Evolutionary conservation across 2,888 invertebrate genomes (phyloP), one percentile per base, ranked within the genome.

Genomic region (Platycheirus albimanus): DNA sequence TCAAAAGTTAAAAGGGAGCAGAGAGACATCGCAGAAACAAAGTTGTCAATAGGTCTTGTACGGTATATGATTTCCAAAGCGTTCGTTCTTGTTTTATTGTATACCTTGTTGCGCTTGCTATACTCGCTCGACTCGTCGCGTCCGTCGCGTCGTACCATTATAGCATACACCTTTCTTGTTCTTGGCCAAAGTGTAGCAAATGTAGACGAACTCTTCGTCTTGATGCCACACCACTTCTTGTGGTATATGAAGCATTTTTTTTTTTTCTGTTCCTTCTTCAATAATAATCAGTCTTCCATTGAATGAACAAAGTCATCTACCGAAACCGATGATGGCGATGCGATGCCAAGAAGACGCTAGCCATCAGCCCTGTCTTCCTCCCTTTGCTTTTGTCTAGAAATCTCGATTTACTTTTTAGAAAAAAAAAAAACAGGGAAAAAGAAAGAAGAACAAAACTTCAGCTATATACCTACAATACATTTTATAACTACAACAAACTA

Each of bases 291-390:
- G 87, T 89, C 89, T 90, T 91, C 90, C 90, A 89, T 90, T 91
- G 90, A 90, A 90, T 87, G 90, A 90, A 87, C 90, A 90, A 90
- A 90, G 90, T 90, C 90, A 90, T 90, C 90, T 89, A 90, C 90
- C 90, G 90, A 89, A 90, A 90, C 90, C 89, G 86, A 88, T 84
- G 86, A 88, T 84, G 72, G 24, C 24, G 3, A 24, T 83, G 24
- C 24, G 3, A 24, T 83, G 69, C 75, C 66, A 85, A 77, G 67
- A 64, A 70, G 75, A 78, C 33, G 36, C 24, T n/a, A n/a, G n/a
- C n/a, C n/a, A n/a, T n/a, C 36, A 3, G 36, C 49, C 36, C 52
- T 45, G 24, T 52, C 20, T 54, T 51, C 49, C 38, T 45, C 11
- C 38, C 36, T 56, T 24, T 47, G 24, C 38, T 28, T 56, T 24